Base-by-base conservation (phyloP, 2,888 invertebrate species). In the Pseudococcus viburni region DNA sequence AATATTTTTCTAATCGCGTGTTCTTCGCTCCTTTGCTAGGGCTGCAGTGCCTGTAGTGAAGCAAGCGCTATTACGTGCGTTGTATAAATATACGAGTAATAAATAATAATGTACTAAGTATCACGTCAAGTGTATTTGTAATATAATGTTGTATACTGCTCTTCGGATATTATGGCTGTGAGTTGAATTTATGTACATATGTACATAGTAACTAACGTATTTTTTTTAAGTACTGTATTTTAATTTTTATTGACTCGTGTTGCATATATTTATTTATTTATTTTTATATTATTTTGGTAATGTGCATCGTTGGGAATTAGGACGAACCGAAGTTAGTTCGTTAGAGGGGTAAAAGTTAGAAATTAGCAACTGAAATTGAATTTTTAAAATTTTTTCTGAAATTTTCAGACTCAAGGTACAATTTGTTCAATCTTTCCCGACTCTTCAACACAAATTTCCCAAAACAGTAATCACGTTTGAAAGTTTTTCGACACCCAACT, bases 131-230 rank as follows among this genome's bases (percentile, higher is more conserved):
- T 33, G 26, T 33, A 33, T 33, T 33, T 33, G 26, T 33, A 33
- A 33, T 33, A 33, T 33, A 33, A 33, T 33, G 1, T 68, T 68
- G 9, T 68, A 26, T 64, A 68, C 9, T 68, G 68, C 68, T 0
- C 68, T 26, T 68, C 26, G 68, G 68, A 68, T 68, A 68, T 26
- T 68, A 6, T 15, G 68, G 68, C 68, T 68, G 68, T 68, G 68
- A 68, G 22, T 68, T 26, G n/a, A 68, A 12, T 68, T 68, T 68
- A 6, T 68, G 12, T 68, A 59, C 59, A 15, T 55, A 46, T 33
- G 46, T 46, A 46, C 4, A 51, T 51, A 15, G 15, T 51, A 51
- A 8, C 48, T 51, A 51, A 15, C 48, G 5, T 12, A 51, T 15
- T 51, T 51, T 51, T n/a, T 51, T 51, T 1, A 51, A 51, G 8